Evolutionary conservation across 2,888 invertebrate species (phyloP), one percentile per base, ranked within the genome.

Genomic region (Ennomos fuscantarius): DNA sequence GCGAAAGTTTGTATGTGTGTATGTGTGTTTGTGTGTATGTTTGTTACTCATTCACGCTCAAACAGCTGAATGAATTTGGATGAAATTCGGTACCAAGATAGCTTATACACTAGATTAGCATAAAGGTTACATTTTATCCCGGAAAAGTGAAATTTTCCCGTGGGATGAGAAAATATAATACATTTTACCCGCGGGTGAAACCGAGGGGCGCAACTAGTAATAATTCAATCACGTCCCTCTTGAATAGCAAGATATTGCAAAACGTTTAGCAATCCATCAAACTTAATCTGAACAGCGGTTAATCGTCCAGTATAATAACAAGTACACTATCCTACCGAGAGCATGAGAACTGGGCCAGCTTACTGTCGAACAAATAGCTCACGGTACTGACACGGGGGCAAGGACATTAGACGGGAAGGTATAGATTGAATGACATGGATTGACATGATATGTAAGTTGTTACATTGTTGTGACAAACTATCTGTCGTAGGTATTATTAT

Each of bases 341-440:
- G 49, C 62, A 55, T 73, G 73, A 63, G 73, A 73, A 73, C 69
- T 66, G 60, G 73, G 70, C 58, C 72, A 64, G 49, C 55, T 35
- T 24, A 53, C 60, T 54, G 53, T 58, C 48, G 50, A 35, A 61
- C 61, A 63, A 63, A 63, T 52, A 59, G 50, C 56, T 52, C 55
- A 54, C 32, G 44, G 43, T 34, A 42, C 24, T 15, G 50, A 9
- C 15, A n/a, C 6, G 37, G 51, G 36, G 32, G 46, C 67, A 63
- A 65, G 67, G 65, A 62, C 65, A 59, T 55, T 55, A 40, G 55
- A 55, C 55, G 42, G 55, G 55, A 43, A 48, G 15, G 48, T 39
- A 48, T 11, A 34, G 47, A 39, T 55, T 50, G 49, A 58, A 54
- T 55, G 36, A 48, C 51, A 15, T 44, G 51, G 46, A 58, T 51